Conservation (phyloP, 1,140 invertebrate species). For the Myzus persicae region DNA sequence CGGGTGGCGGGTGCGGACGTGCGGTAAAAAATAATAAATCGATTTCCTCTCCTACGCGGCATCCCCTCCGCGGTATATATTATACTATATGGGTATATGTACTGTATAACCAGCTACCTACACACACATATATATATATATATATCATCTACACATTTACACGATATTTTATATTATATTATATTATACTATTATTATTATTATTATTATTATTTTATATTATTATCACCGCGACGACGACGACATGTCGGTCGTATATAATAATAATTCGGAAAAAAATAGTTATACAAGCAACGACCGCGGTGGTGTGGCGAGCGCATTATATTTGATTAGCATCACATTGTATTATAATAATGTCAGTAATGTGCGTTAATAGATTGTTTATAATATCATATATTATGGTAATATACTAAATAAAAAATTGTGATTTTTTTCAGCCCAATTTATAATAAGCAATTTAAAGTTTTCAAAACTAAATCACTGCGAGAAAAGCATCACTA, state of each 20-base stretch:
- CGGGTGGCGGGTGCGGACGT: neutral
- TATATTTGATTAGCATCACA: too few relatives aligned
- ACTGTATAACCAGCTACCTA: neutral
- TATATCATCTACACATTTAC: neutral
- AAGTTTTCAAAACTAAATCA: too few relatives aligned
- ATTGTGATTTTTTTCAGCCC: too few relatives aligned
- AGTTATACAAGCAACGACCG: too few relatives aligned
- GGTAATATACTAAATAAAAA: too few relatives aligned
- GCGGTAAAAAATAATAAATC: slow-evolving; percentile 25
- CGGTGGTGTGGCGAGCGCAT: neutral
- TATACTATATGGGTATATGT: neutral
- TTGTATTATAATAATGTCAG: neutral
- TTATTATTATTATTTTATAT: neutral
- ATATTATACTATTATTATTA: neutral
- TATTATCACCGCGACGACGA: neutral
- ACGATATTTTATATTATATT: slow-evolving; percentile 10
- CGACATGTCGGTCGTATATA: neutral
- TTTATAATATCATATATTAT: neutral
- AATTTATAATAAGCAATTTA: too few relatives aligned
- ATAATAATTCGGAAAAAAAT: neutral
- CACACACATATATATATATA: neutral
- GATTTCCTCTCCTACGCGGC: neutral
- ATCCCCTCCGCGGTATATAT: neutral
- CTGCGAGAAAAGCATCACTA: too few relatives aligned
- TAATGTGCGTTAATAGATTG: neutral